Conservation (phyloP, 92 coral and sea anemone genomes). For the Zoanthus solanderi region DNA sequence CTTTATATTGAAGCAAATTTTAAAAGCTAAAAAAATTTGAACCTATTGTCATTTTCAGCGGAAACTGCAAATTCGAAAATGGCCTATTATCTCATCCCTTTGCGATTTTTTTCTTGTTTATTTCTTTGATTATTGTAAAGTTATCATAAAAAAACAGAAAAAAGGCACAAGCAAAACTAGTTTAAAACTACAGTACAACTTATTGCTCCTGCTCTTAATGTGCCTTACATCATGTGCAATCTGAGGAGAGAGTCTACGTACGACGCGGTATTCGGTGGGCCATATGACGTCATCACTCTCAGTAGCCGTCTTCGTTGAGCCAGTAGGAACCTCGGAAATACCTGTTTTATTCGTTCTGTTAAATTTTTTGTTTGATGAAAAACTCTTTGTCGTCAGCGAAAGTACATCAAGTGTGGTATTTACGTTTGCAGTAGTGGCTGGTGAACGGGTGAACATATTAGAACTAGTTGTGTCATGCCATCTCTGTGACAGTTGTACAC, state of each 20-base stretch:
- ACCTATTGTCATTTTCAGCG: too few relatives aligned
- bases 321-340: neutral
- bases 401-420: neutral
- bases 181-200: neutral
- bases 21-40: too few relatives aligned
- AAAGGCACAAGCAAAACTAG: neutral
- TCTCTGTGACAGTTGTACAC: constrained; percentile 22
- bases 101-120: neutral
- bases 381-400: neutral
- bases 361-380: neutral
- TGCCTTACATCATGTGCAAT: neutral
- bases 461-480: neutral
- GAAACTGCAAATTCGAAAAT: too few relatives aligned
- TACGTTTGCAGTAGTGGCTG: neutral
- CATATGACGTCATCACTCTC: neutral
- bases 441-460: neutral
- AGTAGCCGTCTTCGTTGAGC: neutral
- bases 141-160: neutral
- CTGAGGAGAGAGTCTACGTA: constrained; percentile 22
- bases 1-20: too few relatives aligned
- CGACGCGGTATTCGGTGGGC: constrained; percentile 28
- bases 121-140: neutral
- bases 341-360: neutral
- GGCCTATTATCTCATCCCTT: neutral
- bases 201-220: neutral